A percentile compares a stretch with the other conserved stretches of the same genome.
Conservation (phyloP, 1,140 invertebrate species). For the Zeugodacus cucurbitae region DNA sequence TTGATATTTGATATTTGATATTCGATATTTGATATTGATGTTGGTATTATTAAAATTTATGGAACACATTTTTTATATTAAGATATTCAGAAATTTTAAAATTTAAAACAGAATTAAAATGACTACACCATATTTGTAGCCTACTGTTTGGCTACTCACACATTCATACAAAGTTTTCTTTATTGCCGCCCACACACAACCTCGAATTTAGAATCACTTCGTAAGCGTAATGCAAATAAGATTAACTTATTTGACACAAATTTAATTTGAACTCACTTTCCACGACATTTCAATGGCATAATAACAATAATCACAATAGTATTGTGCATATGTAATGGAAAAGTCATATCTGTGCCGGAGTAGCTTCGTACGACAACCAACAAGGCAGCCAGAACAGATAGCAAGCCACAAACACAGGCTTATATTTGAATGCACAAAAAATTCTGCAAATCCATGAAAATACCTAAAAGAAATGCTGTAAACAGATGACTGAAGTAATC, state of each 20-base stretch:
- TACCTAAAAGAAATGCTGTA: neutral
- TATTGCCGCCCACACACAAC: no score
- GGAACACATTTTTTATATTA: no score
- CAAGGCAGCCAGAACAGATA: neutral
- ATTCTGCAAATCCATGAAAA: neutral
- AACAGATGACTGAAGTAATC: neutral
- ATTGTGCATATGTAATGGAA: neutral
- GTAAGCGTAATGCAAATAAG: no score
- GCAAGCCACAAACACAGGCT: neutral
- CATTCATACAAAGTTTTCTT: no score
- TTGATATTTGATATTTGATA: no score
- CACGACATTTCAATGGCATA: neutral
- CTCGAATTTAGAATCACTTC: no score
- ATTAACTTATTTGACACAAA: constrained; percentile 27
- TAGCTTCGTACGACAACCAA: neutral
- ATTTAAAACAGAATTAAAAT: no score
- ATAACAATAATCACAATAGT: constrained; percentile 26
- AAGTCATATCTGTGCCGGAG: neutral
- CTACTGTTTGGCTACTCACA: no score
- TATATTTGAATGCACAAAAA: neutral
- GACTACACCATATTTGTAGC: no score
- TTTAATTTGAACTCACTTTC: constrained; percentile 20
- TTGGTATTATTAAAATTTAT: no score
- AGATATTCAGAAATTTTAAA: no score
- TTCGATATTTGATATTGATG: no score